phyloP scores from a whole-genome alignment of 2,113 vertebrate species.

The Bagarius yarrelli region DNA sequence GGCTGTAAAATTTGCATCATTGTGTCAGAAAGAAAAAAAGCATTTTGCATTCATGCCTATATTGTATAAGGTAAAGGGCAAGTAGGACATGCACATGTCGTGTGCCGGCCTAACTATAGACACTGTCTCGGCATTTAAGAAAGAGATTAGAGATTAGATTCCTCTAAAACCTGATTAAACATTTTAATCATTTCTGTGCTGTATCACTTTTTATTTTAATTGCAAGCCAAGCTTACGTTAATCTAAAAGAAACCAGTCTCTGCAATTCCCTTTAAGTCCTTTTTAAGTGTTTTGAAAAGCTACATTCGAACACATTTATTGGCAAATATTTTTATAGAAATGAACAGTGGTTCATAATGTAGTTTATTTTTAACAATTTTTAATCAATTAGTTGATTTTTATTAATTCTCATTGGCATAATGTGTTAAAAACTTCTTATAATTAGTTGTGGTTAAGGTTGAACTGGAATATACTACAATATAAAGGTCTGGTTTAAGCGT shows the following conservation, averaged over 20 bases:
- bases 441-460: no score
- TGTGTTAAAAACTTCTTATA: no score
- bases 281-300: neutral
- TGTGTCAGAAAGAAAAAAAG: neutral
- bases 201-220: constrained; percentile 28
- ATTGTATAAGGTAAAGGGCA: constrained; percentile 9
- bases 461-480: no score
- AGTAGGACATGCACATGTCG: constrained; percentile 13
- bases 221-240: constrained; percentile 14
- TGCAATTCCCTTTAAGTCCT: neutral
- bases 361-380: no score
- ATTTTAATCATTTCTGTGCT: constrained; percentile 39
- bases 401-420: no score
- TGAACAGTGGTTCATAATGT: neutral
- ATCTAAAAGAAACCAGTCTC: constrained; percentile 16
- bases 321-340: neutral
- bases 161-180: constrained; percentile 42
- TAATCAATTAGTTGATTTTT: no score
- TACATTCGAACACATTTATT: neutral
- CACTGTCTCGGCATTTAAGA: constrained; percentile 26
- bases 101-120: constrained; percentile 10
- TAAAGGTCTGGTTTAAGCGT: no score
- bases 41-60: no score
- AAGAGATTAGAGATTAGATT: constrained; percentile 38
- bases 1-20: constrained; percentile 16